phyloP scores from a whole-genome alignment of 2,888 invertebrate genomes.

The Scaptomyza reducta region DNA sequence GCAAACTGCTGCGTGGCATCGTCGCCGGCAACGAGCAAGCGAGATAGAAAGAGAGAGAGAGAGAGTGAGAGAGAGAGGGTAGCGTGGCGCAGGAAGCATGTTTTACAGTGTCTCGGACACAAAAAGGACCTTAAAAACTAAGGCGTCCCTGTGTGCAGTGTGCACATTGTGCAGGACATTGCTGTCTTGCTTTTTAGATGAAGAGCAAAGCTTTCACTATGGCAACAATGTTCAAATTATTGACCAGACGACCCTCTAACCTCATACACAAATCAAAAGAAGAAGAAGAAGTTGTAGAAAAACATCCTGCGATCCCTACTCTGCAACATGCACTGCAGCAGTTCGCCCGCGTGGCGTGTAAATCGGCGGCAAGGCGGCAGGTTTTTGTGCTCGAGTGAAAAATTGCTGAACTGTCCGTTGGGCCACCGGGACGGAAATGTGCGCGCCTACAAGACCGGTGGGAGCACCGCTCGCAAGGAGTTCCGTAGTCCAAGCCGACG shows the following conservation, averaged over 20 bases:
- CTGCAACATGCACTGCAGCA: conserved; percentile 61
- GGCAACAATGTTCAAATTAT: conserved; percentile 83
- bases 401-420: conserved; percentile 63
- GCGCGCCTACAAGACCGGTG: conserved; percentile 50
- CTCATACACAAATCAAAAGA: conserved; percentile 10
- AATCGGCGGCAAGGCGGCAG: conserved; percentile 69
- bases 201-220: conserved; percentile 83
- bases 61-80: not conserved
- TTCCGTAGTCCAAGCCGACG: conserved; percentile 34
- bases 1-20: conserved; percentile 81
- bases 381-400: conserved; percentile 69
- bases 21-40: conserved; percentile 26
- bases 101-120: conserved; percentile 65
- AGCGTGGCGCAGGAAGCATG: conserved; percentile 51
- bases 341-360: conserved; percentile 54
- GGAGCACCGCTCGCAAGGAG: conserved; percentile 16
- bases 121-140: conserved; percentile 58
- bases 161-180: conserved; percentile 54
- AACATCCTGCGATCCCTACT: conserved; percentile 35
- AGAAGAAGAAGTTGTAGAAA: conserved; percentile 8
- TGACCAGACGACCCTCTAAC: conserved; percentile 66
- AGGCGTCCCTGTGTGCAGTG: conserved; percentile 24
- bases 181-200: conserved; percentile 66
- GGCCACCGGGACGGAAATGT: conserved; percentile 60
- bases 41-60: not conserved